Percentiles rank a stretch among this genome's conserved stretches.
Conservation (phyloP, 2,888 invertebrate genomes). For the Acronicta leporina region DNA sequence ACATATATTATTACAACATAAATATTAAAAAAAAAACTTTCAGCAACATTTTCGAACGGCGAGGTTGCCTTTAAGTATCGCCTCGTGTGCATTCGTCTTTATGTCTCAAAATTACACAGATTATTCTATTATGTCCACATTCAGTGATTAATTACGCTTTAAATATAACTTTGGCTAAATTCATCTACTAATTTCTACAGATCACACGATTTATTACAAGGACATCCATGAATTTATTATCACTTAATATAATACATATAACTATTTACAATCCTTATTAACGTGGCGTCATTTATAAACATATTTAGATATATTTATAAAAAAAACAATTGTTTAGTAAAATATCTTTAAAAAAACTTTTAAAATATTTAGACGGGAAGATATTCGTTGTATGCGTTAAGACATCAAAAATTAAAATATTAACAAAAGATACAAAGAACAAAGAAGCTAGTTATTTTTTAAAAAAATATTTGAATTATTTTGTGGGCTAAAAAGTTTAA, state of each 20-base stretch:
- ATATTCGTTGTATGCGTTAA: constrained; percentile 50
- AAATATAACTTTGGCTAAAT: constrained; percentile 63
- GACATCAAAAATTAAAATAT: constrained; percentile 1
- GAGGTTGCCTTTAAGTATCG: constrained; percentile 26
- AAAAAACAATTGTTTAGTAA: background rate
- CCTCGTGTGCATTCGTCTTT: constrained; percentile 10
- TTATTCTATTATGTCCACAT: constrained; percentile 7
- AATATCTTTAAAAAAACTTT: background rate
- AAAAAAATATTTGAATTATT: no score
- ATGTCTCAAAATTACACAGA: constrained; percentile 6
- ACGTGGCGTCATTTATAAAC: constrained; percentile 17
- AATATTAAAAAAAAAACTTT: constrained; percentile 1
- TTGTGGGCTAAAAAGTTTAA: no score
- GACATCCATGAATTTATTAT: constrained; percentile 69
- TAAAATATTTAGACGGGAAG: constrained; percentile 6
- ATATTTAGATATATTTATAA: background rate
- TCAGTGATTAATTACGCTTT: constrained; percentile 28
- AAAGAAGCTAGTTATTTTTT: no score
- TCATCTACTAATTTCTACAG: constrained; percentile 73
- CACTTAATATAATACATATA: constrained; percentile 66
- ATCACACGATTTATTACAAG: constrained; percentile 79
- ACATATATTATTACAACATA: constrained; percentile 36
- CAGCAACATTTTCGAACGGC: constrained; percentile 8
- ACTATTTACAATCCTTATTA: constrained; percentile 65
- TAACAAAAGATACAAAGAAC: no score